These are phyloP conservation scores for Plectropomus leopardus DNA, from an alignment of 2,113 vertebrate genomes.

Conservation along the genomic window DNA sequence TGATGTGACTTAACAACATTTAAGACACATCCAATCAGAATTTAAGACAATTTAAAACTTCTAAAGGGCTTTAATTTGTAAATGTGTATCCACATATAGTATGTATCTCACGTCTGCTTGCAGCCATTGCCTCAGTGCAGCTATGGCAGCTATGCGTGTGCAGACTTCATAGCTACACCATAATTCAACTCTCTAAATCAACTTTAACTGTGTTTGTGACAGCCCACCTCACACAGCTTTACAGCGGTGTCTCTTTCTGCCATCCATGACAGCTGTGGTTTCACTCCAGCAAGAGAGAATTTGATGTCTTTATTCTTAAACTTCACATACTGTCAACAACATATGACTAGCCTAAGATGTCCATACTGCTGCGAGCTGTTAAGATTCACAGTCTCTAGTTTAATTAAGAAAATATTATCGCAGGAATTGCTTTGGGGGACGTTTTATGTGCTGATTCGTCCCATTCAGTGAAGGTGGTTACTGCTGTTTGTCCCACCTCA, in stretches of 20 bases:
- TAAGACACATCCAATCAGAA: too few relatives aligned
- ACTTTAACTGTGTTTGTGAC: neutral
- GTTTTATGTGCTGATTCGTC: neutral
- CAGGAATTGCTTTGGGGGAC: neutral
- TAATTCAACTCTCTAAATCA: too few relatives aligned
- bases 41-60: too few relatives aligned
- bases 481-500: neutral
- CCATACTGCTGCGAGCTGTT: neutral
- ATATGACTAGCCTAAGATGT: neutral
- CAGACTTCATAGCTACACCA: too few relatives aligned
- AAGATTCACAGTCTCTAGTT: neutral
- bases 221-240: neutral
- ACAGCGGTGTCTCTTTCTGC: neutral
- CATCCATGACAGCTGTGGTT: neutral
- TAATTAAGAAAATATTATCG: neutral
- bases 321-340: neutral
- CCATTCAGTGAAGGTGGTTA: neutral
- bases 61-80: too few relatives aligned
- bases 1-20: too few relatives aligned
- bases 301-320: neutral
- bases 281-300: neutral
- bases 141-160: too few relatives aligned
- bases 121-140: too few relatives aligned
- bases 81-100: too few relatives aligned
- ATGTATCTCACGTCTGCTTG: too few relatives aligned